Conservation (phyloP, 2,797 vertebrate species). For the Nannoperca obscura region DNA sequence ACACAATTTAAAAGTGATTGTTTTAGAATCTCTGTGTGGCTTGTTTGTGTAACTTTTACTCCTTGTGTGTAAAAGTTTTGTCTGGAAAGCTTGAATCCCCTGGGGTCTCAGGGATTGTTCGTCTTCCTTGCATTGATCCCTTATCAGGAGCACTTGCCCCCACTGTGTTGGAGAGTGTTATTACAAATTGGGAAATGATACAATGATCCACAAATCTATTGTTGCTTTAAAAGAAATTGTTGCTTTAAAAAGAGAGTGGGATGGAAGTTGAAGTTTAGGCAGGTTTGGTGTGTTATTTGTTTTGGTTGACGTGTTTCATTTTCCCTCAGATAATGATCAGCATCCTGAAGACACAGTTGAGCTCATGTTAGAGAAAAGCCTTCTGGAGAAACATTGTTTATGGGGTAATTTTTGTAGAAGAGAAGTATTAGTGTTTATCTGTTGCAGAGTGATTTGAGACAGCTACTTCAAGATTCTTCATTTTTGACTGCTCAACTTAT, state of each 20-base stretch:
- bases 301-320: slow-evolving; percentile 30
- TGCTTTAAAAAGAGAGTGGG: neutral
- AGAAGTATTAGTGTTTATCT: slow-evolving; percentile 19
- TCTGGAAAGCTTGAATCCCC: neutral
- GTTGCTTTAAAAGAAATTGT: neutral
- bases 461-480: neutral
- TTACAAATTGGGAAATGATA: neutral
- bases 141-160: neutral
- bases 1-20: neutral
- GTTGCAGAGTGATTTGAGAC: slow-evolving; percentile 6
- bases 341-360: slow-evolving; percentile 33
- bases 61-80: neutral
- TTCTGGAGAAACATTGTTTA: slow-evolving; percentile 30
- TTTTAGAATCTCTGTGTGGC: slow-evolving; percentile 12
- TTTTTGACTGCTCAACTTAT: slow-evolving; percentile 11
- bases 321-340: slow-evolving; percentile 33
- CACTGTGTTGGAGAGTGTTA: neutral
- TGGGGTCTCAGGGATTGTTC: neutral
- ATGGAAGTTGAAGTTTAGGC: slow-evolving; percentile 21
- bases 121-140: neutral
- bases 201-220: neutral
- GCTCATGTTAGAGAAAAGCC: slow-evolving; percentile 32
- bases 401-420: slow-evolving; percentile 25
- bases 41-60: neutral
- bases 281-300: slow-evolving; percentile 33